Evolutionary conservation across 2,113 vertebrate genomes (phyloP).

Genomic region (Meriones unguiculatus): DNA sequence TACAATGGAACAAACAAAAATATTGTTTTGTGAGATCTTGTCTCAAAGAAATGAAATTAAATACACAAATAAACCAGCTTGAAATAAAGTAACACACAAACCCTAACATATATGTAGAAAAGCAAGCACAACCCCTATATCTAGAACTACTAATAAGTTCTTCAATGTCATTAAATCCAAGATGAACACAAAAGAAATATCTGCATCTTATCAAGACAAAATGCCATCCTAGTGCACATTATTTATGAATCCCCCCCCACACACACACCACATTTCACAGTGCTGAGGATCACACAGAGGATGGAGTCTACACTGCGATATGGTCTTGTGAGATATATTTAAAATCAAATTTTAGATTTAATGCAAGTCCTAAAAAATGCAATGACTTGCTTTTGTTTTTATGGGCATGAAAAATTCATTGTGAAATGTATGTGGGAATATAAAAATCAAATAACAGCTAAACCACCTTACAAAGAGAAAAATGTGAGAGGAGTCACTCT

Average conservation of each 20-base stretch:
- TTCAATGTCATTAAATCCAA: neutral
- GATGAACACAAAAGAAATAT: neutral
- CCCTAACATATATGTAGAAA: neutral
- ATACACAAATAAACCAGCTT: neutral
- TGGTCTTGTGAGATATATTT: neutral
- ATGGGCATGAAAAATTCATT: neutral
- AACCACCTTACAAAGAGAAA: neutral
- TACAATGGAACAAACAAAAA: neutral
- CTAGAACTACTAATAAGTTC: neutral
- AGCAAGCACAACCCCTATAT: too few relatives aligned
- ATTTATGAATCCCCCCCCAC: neutral
- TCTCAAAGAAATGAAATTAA: neutral
- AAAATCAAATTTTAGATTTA: neutral
- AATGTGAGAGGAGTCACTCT: neutral
- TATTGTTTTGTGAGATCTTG: neutral
- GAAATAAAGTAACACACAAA: neutral
- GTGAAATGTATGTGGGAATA: neutral
- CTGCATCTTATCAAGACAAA: neutral
- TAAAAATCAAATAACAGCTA: neutral
- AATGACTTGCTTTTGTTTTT: neutral
- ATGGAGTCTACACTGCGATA: neutral
- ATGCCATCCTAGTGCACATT: neutral
- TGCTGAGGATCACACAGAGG: neutral
- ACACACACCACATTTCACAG: too few relatives aligned
- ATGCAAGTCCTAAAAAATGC: neutral